Percentiles rank a stretch among this genome's conserved stretches.
Conservation (phyloP, 2,888 invertebrate species). For the Aspidiotus rigidus region DNA sequence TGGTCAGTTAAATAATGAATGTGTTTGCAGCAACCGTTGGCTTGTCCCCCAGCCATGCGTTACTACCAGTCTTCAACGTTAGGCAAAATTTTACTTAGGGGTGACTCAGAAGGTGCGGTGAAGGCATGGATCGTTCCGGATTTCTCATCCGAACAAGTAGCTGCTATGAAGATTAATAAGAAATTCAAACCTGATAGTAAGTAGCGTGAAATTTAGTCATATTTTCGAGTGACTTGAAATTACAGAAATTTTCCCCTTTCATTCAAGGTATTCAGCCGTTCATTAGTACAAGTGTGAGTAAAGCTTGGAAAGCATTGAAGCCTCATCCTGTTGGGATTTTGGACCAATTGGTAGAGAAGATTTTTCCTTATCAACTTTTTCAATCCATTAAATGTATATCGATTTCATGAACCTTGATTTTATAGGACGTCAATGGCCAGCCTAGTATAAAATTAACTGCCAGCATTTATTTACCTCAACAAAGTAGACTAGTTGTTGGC, state of each 20-base stretch:
- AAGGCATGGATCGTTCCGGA: slow-evolving; percentile 84
- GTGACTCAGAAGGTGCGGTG: slow-evolving; percentile 85
- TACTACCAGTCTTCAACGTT: slow-evolving; percentile 56
- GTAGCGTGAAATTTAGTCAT: slow-evolving; percentile 15
- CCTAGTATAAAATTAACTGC: slow-evolving; percentile 68
- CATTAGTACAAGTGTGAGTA: slow-evolving; percentile 68
- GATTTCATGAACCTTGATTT: slow-evolving; percentile 27
- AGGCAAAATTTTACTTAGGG: slow-evolving; percentile 63
- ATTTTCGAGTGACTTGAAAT: slow-evolving; percentile 35
- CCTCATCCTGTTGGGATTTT: slow-evolving; percentile 83
- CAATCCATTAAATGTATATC: neutral
- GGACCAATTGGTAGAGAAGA: slow-evolving; percentile 65
- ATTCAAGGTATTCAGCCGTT: slow-evolving; percentile 60
- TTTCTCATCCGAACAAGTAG: slow-evolving; percentile 56
- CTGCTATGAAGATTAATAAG: slow-evolving; percentile 53
- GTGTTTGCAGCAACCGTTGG: slow-evolving; percentile 55
- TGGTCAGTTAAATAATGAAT: neutral
- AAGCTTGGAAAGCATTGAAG: slow-evolving; percentile 80
- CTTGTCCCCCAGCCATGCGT: slow-evolving; percentile 85
- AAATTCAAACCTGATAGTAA: slow-evolving; percentile 45
- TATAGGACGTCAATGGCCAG: slow-evolving; percentile 43
- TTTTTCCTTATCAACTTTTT: neutral
- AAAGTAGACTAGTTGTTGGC: slow-evolving; percentile 88
- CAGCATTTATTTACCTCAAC: slow-evolving; percentile 86
- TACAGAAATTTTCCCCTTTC: slow-evolving; percentile 7